phyloP scores from a whole-genome alignment of 2,113 vertebrate genomes.

The Lipophrys pholis region DNA sequence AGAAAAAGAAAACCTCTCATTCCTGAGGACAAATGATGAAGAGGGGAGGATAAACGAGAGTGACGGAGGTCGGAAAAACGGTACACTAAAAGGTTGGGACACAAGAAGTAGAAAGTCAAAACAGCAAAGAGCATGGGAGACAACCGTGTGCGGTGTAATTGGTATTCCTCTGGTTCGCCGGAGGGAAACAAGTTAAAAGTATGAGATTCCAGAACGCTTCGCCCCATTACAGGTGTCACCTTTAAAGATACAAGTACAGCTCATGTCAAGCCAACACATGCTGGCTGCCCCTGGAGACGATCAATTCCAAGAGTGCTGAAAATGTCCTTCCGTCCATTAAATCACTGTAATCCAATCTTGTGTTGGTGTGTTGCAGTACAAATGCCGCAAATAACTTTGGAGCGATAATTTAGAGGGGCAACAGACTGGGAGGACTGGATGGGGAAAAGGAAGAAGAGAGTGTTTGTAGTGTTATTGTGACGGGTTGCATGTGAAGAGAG shows the following conservation, averaged over 20 bases:
- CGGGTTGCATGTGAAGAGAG: not conserved
- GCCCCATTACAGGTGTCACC: conserved; percentile 19
- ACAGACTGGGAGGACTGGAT: not conserved
- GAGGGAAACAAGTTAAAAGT: not conserved
- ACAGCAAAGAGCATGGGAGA: not conserved
- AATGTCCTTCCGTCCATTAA: conserved; percentile 57
- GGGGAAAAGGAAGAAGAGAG: not conserved
- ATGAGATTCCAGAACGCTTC: not conserved
- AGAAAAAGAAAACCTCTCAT: not conserved
- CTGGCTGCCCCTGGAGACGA: conserved; percentile 24
- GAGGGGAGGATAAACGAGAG: conserved; percentile 1
- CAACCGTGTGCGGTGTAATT: not conserved
- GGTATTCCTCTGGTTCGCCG: not conserved
- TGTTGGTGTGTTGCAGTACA: conserved; percentile 24
- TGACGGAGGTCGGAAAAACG: too few species aligned
- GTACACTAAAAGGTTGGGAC: too few species aligned
- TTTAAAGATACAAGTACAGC: conserved; percentile 37
- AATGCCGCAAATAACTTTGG: conserved; percentile 45
- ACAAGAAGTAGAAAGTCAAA: not conserved
- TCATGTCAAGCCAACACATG: conserved; percentile 24
- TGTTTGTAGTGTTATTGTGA: not conserved
- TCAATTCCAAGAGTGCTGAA: conserved; percentile 45
- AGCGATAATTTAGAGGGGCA: conserved; percentile 48
- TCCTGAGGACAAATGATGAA: not conserved
- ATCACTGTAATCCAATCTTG: conserved; percentile 54